A percentile compares a stretch with the other conserved stretches of the same genome.
phyloP scores from a whole-genome alignment of 2,797 vertebrate species.

The Pseudotriccus pelzelni region DNA sequence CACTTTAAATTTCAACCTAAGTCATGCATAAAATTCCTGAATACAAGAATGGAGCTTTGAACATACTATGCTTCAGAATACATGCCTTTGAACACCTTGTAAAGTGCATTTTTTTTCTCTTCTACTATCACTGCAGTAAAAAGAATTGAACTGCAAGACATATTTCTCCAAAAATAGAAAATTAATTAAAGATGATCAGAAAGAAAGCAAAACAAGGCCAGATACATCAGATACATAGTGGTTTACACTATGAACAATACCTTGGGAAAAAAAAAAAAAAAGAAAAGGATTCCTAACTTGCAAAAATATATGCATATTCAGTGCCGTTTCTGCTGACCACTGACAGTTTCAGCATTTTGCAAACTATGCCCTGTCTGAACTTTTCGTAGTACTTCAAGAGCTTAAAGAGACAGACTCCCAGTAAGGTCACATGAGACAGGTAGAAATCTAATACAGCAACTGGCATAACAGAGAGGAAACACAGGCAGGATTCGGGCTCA shows the following conservation, averaged over 20 bases:
- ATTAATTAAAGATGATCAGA: neutral
- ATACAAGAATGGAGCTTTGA: neutral
- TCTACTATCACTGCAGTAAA: neutral
- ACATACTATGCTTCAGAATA: neutral
- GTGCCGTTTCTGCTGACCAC: neutral
- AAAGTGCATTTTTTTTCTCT: neutral
- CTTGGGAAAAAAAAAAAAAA: too few relatives aligned
- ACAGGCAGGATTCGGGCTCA: neutral
- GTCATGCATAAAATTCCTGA: neutral
- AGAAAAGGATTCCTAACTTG: neutral
- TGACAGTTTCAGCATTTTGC: neutral
- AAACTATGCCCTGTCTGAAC: neutral
- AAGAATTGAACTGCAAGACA: neutral
- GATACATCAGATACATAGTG: neutral
- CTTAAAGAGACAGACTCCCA: neutral
- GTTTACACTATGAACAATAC: neutral
- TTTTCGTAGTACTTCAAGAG: neutral
- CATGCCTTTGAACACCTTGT: neutral
- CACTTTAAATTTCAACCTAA: neutral
- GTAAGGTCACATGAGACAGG: neutral
- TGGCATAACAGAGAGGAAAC: neutral
- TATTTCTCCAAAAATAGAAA: neutral
- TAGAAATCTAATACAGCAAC: neutral
- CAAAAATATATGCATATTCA: neutral
- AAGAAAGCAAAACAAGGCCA: neutral